Conservation (phyloP, 2,888 invertebrate genomes). For the Dasysyrphus albostriatus region DNA sequence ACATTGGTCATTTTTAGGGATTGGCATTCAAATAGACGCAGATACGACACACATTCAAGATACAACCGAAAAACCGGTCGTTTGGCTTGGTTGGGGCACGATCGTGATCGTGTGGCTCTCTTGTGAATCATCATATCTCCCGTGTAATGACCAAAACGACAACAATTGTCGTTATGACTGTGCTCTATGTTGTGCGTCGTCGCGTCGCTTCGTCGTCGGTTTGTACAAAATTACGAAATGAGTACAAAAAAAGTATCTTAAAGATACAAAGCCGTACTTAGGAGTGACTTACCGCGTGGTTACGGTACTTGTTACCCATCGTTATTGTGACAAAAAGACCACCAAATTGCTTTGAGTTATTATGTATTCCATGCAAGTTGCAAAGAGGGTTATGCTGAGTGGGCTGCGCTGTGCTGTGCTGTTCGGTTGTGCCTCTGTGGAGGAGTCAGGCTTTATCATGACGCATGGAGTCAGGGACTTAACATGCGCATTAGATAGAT, state of each 20-base stretch:
- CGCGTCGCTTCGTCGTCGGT: no score
- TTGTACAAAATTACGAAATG: constrained; percentile 50
- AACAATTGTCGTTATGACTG: constrained; percentile 72
- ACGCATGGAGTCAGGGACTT: constrained; percentile 48
- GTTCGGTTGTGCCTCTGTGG: constrained; percentile 23
- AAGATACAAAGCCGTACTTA: constrained; percentile 39
- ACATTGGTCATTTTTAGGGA: constrained; percentile 67
- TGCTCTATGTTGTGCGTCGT: constrained; percentile 28
- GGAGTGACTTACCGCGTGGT: constrained; percentile 63
- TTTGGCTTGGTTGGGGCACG: constrained; percentile 8
- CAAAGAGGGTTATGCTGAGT: constrained; percentile 27
- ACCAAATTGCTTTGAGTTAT: constrained; percentile 62
- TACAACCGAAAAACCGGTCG: constrained; percentile 30
- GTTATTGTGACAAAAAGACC: constrained; percentile 68
- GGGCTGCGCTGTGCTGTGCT: constrained; percentile 10
- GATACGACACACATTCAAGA: constrained; percentile 8
- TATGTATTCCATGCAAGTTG: constrained; percentile 70
- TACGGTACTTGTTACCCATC: constrained; percentile 69
- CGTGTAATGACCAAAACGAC: constrained; percentile 72
- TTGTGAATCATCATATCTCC: constrained; percentile 72
- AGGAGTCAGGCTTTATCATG: constrained; percentile 47
- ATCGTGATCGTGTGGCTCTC: constrained; percentile 64
- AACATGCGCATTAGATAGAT: constrained; percentile 61
- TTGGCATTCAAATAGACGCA: constrained; percentile 56
- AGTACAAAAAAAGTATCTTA: constrained; percentile 38